phyloP scores from a whole-genome alignment of 2,888 invertebrate genomes.

The Drosophila picticornis region DNA sequence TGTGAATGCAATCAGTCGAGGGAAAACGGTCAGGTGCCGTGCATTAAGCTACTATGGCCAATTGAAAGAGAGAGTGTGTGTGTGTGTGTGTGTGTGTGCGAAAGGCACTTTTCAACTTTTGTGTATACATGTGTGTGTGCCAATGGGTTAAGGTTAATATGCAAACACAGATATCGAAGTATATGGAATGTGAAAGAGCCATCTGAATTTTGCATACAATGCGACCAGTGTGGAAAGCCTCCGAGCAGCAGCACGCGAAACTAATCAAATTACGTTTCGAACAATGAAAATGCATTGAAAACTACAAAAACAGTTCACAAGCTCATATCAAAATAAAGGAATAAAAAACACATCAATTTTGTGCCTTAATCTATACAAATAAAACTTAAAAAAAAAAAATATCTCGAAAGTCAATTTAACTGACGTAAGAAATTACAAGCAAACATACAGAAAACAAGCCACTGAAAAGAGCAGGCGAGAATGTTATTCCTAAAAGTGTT shows the following conservation, averaged over 20 bases:
- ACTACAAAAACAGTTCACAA: slow-evolving; percentile 8
- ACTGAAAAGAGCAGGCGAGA: background rate
- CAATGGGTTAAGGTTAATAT: slow-evolving; percentile 75
- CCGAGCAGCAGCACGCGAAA: slow-evolving; percentile 19
- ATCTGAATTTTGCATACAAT: slow-evolving; percentile 50
- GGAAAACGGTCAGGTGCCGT: slow-evolving; percentile 50
- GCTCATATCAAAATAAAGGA: background rate
- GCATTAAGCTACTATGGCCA: slow-evolving; percentile 26
- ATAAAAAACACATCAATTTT: slow-evolving; percentile 10
- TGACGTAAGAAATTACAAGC: no score
- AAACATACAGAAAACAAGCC: background rate
- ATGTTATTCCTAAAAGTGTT: background rate
- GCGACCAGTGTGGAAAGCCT: slow-evolving; percentile 5
- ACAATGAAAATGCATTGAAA: slow-evolving; percentile 19
- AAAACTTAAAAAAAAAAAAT: background rate
- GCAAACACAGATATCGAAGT: slow-evolving; percentile 40
- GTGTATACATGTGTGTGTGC: slow-evolving; percentile 41
- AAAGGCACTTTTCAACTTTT: slow-evolving; percentile 11
- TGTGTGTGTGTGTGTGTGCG: slow-evolving; percentile 2
- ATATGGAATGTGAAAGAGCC: slow-evolving; percentile 21
- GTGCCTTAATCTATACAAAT: slow-evolving; percentile 1
- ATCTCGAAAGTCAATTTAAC: background rate
- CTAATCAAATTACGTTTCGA: slow-evolving; percentile 21
- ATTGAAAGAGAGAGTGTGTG: slow-evolving; percentile 60
- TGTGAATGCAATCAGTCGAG: slow-evolving; percentile 36